Percentiles rank a stretch among this genome's conserved stretches.
Evolutionary conservation across 2,113 vertebrate species (phyloP).

Genomic region (Phyllostomus discolor): DNA sequence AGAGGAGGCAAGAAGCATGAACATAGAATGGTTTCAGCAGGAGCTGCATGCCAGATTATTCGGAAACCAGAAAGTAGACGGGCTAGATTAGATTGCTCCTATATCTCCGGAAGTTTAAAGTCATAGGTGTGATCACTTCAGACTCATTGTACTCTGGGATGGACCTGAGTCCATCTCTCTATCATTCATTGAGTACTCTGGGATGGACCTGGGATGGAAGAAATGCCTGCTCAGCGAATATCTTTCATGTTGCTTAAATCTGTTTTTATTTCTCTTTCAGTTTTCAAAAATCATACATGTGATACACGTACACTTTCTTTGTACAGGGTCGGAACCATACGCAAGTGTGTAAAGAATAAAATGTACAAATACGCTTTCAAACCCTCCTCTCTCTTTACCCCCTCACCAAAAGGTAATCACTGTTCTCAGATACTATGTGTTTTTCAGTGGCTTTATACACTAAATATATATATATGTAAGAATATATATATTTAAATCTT

Average conservation of each 20-base stretch:
- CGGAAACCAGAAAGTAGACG: background rate
- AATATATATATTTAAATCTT: background rate
- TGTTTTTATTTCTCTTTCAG: background rate
- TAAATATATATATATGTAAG: background rate
- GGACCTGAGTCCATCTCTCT: too few relatives aligned
- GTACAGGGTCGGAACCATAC: background rate
- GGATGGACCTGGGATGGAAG: background rate
- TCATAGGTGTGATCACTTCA: background rate
- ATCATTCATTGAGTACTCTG: too few relatives aligned
- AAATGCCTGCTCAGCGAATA: background rate
- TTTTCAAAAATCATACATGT: background rate
- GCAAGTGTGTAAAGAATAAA: background rate
- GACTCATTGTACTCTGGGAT: background rate
- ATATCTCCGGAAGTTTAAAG: background rate
- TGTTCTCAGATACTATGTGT: background rate
- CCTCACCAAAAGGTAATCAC: background rate
- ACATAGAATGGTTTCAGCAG: background rate
- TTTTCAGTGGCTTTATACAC: background rate
- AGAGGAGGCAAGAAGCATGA: background rate
- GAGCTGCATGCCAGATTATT: background rate
- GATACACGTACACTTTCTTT: background rate
- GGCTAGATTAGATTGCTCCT: background rate
- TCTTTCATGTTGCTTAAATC: background rate
- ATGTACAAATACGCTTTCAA: background rate
- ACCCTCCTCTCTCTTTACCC: background rate